phyloP scores from a whole-genome alignment of 2,797 vertebrate species.

The Triplophysa yarkandensis region DNA sequence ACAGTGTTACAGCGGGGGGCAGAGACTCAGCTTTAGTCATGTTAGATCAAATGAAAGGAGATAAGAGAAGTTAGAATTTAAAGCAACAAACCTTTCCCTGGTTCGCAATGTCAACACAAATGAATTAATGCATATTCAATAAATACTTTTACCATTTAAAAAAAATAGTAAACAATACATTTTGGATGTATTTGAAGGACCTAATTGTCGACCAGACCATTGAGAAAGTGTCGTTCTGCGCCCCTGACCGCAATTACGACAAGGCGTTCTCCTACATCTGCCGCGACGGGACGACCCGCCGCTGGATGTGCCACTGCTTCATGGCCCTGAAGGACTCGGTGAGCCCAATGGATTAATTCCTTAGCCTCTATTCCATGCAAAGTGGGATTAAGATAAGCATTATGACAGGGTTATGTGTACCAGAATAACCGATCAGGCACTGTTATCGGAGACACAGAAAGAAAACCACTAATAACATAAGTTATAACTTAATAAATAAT shows the following conservation, averaged over 20 bases:
- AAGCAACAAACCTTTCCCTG: neutral
- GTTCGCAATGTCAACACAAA: neutral
- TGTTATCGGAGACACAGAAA: slow-evolving; percentile 21
- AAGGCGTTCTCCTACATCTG: slow-evolving; percentile 96
- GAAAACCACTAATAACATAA: too few species aligned
- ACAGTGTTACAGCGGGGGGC: slow-evolving; percentile 28
- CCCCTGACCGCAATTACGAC: slow-evolving; percentile 91
- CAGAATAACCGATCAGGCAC: slow-evolving; percentile 23
- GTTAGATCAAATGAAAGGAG: slow-evolving; percentile 13
- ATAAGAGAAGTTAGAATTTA: neutral
- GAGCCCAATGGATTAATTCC: slow-evolving; percentile 55
- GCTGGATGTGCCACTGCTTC: slow-evolving; percentile 96
- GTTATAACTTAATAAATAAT: too few species aligned
- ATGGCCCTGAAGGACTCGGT: slow-evolving; percentile 94
- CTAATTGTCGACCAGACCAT: slow-evolving; percentile 95
- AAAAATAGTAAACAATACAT: neutral
- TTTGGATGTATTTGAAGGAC: slow-evolving; percentile 72
- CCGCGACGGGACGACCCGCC: slow-evolving; percentile 89
- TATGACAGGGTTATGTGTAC: slow-evolving; percentile 46
- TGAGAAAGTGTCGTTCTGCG: slow-evolving; percentile 93
- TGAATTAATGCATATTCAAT: too few species aligned
- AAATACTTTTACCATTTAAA: neutral
- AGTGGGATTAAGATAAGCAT: slow-evolving; percentile 47
- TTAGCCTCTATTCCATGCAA: slow-evolving; percentile 4
- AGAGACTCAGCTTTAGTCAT: slow-evolving; percentile 31